These are phyloP conservation scores for Hyppa rectilinea DNA, from an alignment of 2,888 invertebrate genomes.

Conservation along the genomic window DNA sequence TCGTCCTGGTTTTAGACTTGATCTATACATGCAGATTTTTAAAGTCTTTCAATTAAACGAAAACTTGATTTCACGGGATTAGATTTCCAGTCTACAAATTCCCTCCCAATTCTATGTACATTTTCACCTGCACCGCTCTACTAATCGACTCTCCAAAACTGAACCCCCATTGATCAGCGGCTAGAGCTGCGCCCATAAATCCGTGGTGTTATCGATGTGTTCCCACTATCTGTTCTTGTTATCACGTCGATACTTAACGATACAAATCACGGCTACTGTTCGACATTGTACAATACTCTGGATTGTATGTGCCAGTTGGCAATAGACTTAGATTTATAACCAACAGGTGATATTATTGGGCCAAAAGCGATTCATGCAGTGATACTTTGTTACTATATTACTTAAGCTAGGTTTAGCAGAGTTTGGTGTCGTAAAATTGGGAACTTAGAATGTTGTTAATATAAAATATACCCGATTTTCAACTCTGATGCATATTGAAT, in stretches of 20 bases:
- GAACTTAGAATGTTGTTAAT: not conserved
- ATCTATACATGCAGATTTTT: not conserved
- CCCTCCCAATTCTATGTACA: too few species aligned
- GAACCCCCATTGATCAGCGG: constrained; percentile 44
- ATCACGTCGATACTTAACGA: constrained; percentile 66
- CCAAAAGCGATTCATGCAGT: constrained; percentile 48
- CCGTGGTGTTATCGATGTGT: constrained; percentile 64
- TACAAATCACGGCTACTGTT: constrained; percentile 69
- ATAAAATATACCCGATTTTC: too few species aligned
- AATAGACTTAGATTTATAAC: constrained; percentile 58
- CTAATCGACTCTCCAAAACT: constrained; percentile 2
- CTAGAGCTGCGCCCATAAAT: constrained; percentile 56
- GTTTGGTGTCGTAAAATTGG: not conserved
- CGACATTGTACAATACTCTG: constrained; percentile 58
- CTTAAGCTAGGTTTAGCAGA: not conserved
- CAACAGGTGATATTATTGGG: constrained; percentile 54
- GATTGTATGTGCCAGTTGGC: constrained; percentile 59
- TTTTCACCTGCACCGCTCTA: not conserved
- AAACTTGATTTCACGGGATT: not conserved
- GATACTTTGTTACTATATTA: constrained; percentile 27
- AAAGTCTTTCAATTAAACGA: not conserved
- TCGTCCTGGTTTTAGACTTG: too few species aligned
- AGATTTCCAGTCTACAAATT: not conserved
- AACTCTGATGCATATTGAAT: too few species aligned
- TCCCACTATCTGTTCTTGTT: constrained; percentile 63